These are phyloP conservation scores for Eumeta japonica DNA, from an alignment of 1,140 invertebrate species.

Conservation along the genomic window DNA sequence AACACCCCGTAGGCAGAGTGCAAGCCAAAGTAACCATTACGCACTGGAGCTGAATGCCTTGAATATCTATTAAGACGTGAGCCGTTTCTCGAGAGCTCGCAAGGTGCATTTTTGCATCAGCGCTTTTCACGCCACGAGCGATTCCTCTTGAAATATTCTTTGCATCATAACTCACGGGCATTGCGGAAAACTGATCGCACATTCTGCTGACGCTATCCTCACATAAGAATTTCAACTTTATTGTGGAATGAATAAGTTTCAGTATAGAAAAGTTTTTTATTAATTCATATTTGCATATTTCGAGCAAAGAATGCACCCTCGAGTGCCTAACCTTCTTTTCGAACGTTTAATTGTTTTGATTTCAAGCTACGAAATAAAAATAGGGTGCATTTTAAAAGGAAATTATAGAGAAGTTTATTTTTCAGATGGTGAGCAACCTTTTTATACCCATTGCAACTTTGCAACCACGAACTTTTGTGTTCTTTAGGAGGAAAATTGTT, in stretches of 20 bases:
- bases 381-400: constrained; percentile 32
- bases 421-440: too few species aligned
- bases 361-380: constrained; percentile 37
- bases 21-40: constrained; percentile 40
- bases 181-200: constrained; percentile 25
- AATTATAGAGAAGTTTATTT: constrained; percentile 9
- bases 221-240: constrained; percentile 14
- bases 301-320: constrained; percentile 37
- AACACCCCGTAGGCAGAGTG: constrained; percentile 29
- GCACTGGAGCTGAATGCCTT: constrained; percentile 12
- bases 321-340: constrained; percentile 28
- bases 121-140: constrained; percentile 16
- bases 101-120: constrained; percentile 25
- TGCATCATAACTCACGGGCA: constrained; percentile 41
- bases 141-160: constrained; percentile 28
- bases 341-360: constrained; percentile 49
- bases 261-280: constrained; percentile 7
- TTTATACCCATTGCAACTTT: too few species aligned
- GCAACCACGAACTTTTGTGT: too few species aligned
- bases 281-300: constrained; percentile 19
- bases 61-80: neutral
- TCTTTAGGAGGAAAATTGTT: too few species aligned
- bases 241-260: neutral
- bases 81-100: constrained; percentile 5
- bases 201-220: constrained; percentile 7